A percentile compares a stretch with the other conserved stretches of the same genome.
phyloP scores from a whole-genome alignment of 2,888 invertebrate genomes.

The Camptogramma bilineatum region DNA sequence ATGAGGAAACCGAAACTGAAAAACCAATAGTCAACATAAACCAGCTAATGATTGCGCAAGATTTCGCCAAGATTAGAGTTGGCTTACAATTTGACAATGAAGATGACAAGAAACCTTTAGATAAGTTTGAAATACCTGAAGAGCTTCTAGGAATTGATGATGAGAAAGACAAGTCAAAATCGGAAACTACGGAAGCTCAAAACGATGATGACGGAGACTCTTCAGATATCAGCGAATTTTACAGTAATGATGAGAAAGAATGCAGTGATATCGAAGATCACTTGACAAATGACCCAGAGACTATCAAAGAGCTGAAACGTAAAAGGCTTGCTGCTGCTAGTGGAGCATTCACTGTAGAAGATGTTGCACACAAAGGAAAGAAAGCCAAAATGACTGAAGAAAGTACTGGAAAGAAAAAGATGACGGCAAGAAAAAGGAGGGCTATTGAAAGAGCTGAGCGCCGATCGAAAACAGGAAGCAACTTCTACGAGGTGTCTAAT shows the following conservation, averaged over 20 bases:
- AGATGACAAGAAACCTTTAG: slow-evolving; percentile 87
- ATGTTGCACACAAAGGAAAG: slow-evolving; percentile 71
- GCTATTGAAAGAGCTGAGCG: slow-evolving; percentile 90
- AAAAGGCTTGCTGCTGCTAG: slow-evolving; percentile 82
- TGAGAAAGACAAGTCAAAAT: slow-evolving; percentile 61
- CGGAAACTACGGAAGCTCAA: slow-evolving; percentile 55
- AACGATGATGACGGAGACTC: slow-evolving; percentile 82
- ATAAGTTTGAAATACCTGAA: slow-evolving; percentile 75
- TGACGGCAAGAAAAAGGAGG: slow-evolving; percentile 92
- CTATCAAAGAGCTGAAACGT: slow-evolving; percentile 77
- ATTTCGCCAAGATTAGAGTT: slow-evolving; percentile 92
- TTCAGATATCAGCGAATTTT: slow-evolving; percentile 88
- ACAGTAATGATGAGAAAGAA: slow-evolving; percentile 87
- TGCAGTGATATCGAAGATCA: slow-evolving; percentile 82
- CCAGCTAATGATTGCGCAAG: slow-evolving; percentile 88
- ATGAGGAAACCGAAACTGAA: slow-evolving; percentile 54
- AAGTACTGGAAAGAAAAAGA: slow-evolving; percentile 77
- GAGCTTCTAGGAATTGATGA: slow-evolving; percentile 78
- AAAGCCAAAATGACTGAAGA: slow-evolving; percentile 58
- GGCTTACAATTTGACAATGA: slow-evolving; percentile 88
- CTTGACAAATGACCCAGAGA: slow-evolving; percentile 75
- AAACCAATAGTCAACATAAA: slow-evolving; percentile 69
- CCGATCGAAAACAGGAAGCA: slow-evolving; percentile 93
- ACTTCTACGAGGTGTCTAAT: slow-evolving; percentile 95
- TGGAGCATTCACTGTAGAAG: slow-evolving; percentile 84